phyloP scores from a whole-genome alignment of 2,113 vertebrate genomes.

The Ictalurus furcatus region DNA sequence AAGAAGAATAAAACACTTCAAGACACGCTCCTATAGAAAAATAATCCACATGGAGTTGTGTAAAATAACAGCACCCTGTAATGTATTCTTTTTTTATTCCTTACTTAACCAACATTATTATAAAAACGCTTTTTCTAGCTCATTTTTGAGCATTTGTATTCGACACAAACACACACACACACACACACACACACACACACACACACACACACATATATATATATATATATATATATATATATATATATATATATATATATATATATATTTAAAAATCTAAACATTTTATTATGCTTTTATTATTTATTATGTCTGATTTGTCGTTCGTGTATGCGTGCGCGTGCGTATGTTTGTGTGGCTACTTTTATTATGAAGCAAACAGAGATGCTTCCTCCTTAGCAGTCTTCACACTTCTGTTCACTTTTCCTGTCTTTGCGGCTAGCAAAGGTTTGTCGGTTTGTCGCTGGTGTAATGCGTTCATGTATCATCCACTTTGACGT shows the following conservation, averaged over 20 bases:
- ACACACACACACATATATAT: too few species aligned
- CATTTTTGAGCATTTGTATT: background rate
- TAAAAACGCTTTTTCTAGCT: background rate
- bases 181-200: too few species aligned
- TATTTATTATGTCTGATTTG: background rate
- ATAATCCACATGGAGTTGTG: too few species aligned
- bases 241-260: too few species aligned
- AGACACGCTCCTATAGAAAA: too few species aligned
- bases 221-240: too few species aligned
- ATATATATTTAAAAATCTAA: background rate
- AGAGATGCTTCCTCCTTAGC: background rate
- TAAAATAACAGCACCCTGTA: too few species aligned
- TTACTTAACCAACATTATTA: too few species aligned
- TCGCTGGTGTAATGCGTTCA: background rate
- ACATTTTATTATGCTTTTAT: background rate
- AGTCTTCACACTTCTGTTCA: background rate
- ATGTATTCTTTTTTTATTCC: too few species aligned
- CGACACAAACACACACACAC: too few species aligned
- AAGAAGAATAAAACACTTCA: too few species aligned
- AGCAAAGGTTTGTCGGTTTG: conserved; percentile 53
- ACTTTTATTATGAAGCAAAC: conserved; percentile 33
- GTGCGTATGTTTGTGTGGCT: too few species aligned
- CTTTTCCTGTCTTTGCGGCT: conserved; percentile 34
- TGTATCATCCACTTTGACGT: background rate
- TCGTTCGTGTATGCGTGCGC: background rate